phyloP scores from a whole-genome alignment of 2,113 vertebrate genomes.

The Heterocephalus glaber region DNA sequence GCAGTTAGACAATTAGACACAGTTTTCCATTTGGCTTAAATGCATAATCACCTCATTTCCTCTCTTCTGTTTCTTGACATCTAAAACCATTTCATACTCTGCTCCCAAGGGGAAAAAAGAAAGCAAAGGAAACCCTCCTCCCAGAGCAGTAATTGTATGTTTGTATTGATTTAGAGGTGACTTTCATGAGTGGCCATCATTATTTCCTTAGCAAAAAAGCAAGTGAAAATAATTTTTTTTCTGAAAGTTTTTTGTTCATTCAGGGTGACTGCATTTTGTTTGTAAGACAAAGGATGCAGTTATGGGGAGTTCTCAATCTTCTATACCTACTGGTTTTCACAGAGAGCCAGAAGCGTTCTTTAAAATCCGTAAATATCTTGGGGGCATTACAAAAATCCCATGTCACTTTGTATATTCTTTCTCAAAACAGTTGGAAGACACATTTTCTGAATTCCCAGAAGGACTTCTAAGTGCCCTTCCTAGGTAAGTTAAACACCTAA shows the following conservation, averaged over 20 bases:
- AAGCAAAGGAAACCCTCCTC: background rate
- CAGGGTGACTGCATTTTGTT: background rate
- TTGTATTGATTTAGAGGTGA: background rate
- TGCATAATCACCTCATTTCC: slow-evolving; percentile 64
- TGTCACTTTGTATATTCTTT: background rate
- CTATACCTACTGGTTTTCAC: background rate
- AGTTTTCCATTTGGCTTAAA: slow-evolving; percentile 62
- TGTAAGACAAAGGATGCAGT: background rate
- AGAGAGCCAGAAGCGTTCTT: background rate
- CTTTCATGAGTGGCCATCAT: background rate
- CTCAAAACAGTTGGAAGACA: background rate
- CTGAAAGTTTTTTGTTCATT: background rate
- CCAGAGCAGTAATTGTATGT: background rate
- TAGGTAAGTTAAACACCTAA: background rate
- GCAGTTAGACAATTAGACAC: slow-evolving; percentile 66
- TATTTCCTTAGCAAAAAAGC: background rate
- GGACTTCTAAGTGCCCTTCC: background rate
- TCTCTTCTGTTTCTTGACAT: slow-evolving; percentile 42
- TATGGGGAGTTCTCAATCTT: background rate
- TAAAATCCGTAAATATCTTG: background rate
- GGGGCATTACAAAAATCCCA: background rate
- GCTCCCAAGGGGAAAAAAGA: background rate
- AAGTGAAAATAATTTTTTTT: background rate
- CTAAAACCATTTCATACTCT: slow-evolving; percentile 1
- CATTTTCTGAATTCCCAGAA: background rate